Conservation (phyloP, 2,797 vertebrate species). For the Enteromius radiatus region DNA sequence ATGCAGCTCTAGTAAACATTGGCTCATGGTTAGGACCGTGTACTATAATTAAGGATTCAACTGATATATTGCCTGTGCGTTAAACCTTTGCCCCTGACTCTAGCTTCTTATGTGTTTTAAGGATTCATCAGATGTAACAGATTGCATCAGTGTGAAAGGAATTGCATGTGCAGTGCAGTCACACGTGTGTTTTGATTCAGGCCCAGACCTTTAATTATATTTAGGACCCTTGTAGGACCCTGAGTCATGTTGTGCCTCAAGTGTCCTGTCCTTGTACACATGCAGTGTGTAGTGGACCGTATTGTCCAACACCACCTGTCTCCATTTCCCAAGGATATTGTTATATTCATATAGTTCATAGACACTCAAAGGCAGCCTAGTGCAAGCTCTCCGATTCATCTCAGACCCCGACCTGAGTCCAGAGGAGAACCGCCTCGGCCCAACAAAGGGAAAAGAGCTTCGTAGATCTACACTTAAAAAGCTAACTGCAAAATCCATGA, state of each 20-base stretch:
- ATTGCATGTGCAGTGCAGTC: constrained; percentile 5
- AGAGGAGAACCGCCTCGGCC: not conserved
- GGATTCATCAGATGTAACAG: constrained; percentile 17
- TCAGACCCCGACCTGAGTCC: not conserved
- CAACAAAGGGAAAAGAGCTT: not conserved
- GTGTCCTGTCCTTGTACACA: constrained; percentile 12
- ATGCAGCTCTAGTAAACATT: not conserved
- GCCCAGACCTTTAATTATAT: not conserved
- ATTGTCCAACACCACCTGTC: constrained; percentile 39
- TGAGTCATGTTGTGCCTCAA: not conserved
- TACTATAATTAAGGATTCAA: not conserved
- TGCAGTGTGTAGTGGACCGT: constrained; percentile 20
- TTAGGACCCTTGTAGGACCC: not conserved
- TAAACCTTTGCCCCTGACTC: constrained; percentile 8
- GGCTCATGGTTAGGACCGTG: not conserved
- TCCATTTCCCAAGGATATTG: constrained; percentile 31
- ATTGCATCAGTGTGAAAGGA: constrained; percentile 36
- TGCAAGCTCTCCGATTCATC: not conserved
- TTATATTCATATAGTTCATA: not conserved
- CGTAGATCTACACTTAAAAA: not conserved
- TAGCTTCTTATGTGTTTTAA: not conserved
- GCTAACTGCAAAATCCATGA: constrained; percentile 31
- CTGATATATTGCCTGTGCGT: not conserved
- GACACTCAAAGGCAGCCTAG: not conserved
- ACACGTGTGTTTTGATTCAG: constrained; percentile 30